A percentile compares a stretch with the other conserved stretches of the same genome.
These are phyloP conservation scores for Calameuta idolon DNA, from an alignment of 2,888 invertebrate genomes.

Conservation along the genomic window DNA sequence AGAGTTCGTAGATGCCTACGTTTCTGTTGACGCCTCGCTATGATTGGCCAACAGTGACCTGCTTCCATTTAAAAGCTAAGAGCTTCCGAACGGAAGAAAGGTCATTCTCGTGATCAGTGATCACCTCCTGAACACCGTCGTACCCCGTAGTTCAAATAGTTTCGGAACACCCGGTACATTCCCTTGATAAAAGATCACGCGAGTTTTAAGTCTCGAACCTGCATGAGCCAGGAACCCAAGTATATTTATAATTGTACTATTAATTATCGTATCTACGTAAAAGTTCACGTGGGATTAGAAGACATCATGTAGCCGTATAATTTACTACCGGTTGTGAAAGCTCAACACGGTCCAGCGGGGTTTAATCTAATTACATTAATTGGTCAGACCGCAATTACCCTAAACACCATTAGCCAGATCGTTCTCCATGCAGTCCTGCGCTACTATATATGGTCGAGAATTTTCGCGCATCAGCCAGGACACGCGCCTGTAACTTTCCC, in stretches of 20 bases:
- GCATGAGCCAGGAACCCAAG: too few relatives aligned
- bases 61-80: too few relatives aligned
- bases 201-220: background rate
- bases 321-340: background rate
- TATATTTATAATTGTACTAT: background rate
- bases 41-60: too few relatives aligned
- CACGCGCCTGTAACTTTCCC: background rate
- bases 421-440: background rate
- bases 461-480: background rate
- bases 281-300: background rate
- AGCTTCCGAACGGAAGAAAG: too few relatives aligned
- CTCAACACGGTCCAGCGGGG: background rate
- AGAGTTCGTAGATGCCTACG: too few relatives aligned
- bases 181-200: background rate
- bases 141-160: too few relatives aligned
- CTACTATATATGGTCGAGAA: background rate
- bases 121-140: too few relatives aligned
- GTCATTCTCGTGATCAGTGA: too few relatives aligned
- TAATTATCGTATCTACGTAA: background rate
- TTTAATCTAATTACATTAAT: background rate
- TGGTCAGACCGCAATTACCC: background rate
- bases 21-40: too few relatives aligned
- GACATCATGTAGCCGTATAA: background rate
- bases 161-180: too few relatives aligned
- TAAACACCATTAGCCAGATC: background rate